phyloP scores from a whole-genome alignment of 1,140 invertebrate genomes.

The Oryzaephilus surinamensis region DNA sequence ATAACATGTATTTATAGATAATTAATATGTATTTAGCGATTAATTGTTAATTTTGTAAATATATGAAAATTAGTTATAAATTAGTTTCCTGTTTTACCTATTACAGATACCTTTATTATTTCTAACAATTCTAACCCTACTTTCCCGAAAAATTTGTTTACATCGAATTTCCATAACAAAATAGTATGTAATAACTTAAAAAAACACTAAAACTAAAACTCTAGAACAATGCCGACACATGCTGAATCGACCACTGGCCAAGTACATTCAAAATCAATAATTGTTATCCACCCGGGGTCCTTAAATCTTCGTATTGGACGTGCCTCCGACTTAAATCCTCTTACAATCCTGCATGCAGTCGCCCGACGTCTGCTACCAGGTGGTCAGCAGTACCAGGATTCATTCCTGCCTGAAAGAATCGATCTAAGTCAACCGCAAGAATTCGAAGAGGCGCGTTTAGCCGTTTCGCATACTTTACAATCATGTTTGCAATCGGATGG shows the following conservation, averaged over 20 bases:
- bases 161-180: too few relatives aligned
- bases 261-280: constrained; percentile 64
- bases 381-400: constrained; percentile 44
- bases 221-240: constrained; percentile 10
- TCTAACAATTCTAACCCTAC: too few relatives aligned
- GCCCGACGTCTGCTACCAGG: constrained; percentile 48
- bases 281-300: constrained; percentile 93
- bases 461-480: constrained; percentile 73
- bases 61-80: too few relatives aligned
- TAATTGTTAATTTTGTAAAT: too few relatives aligned
- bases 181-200: too few relatives aligned
- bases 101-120: too few relatives aligned
- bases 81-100: too few relatives aligned
- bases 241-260: constrained; percentile 15
- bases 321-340: constrained; percentile 79
- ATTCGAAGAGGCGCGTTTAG: constrained; percentile 71
- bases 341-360: constrained; percentile 77
- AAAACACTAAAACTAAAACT: too few relatives aligned
- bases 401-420: constrained; percentile 52
- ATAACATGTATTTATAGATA: too few relatives aligned
- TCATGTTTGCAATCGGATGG: constrained; percentile 76
- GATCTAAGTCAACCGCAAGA: constrained; percentile 54
- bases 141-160: too few relatives aligned
- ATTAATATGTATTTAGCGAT: too few relatives aligned
- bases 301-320: constrained; percentile 77